phyloP scores from a whole-genome alignment of 2,888 invertebrate species.

The Mythimna lalbum region DNA sequence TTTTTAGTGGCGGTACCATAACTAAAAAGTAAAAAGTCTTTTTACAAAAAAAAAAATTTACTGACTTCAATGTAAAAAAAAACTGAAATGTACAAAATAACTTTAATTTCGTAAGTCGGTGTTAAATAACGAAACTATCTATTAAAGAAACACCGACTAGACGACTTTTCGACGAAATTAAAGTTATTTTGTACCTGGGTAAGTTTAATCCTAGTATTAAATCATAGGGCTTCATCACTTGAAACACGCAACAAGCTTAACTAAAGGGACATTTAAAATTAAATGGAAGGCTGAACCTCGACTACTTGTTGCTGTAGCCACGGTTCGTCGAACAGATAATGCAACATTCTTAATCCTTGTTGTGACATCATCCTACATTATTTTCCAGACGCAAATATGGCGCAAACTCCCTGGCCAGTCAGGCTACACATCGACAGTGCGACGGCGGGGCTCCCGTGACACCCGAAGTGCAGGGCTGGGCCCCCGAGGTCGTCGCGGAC shows the following conservation, averaged over 20 bases:
- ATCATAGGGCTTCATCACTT: slow-evolving; percentile 15
- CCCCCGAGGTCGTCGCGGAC: slow-evolving; percentile 95
- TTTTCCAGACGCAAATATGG: slow-evolving; percentile 76
- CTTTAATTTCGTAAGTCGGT: too few species aligned
- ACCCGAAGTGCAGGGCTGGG: slow-evolving; percentile 81
- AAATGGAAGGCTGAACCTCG: background rate
- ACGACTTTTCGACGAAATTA: too few species aligned
- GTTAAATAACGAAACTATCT: too few species aligned
- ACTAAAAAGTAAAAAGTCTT: too few species aligned
- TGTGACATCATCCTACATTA: background rate
- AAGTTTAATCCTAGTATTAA: slow-evolving; percentile 5
- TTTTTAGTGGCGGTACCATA: too few species aligned
- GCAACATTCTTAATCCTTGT: background rate
- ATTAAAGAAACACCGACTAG: too few species aligned
- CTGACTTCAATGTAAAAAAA: too few species aligned
- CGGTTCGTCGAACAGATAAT: too few species aligned
- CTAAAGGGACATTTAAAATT: slow-evolving; percentile 5
- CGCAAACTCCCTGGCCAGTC: slow-evolving; percentile 90
- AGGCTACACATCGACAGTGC: slow-evolving; percentile 88
- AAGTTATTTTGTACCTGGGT: too few species aligned
- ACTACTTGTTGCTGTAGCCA: background rate
- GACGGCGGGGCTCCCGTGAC: slow-evolving; percentile 81
- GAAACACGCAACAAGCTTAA: slow-evolving; percentile 11
- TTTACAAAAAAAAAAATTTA: too few species aligned
- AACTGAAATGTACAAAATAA: too few species aligned